phyloP scores from a whole-genome alignment of 2,113 vertebrate genomes.

The Prunella himalayana region DNA sequence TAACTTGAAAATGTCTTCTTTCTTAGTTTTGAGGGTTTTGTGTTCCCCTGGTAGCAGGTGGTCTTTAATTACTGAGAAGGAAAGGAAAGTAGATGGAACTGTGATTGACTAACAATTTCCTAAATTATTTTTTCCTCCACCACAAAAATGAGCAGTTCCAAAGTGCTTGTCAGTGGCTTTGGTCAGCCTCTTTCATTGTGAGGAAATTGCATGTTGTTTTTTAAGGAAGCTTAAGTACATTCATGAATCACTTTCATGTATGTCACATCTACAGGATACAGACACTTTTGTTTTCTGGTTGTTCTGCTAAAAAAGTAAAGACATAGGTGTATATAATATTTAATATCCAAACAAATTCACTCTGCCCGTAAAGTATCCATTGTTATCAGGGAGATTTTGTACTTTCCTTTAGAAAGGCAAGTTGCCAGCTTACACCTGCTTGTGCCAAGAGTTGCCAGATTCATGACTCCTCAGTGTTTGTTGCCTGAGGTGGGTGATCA shows the following conservation, averaged over 20 bases:
- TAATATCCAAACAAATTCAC: background rate
- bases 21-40: background rate
- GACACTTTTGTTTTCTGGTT: background rate
- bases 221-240: background rate
- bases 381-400: background rate
- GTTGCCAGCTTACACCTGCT: background rate
- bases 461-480: background rate
- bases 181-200: background rate
- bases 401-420: background rate
- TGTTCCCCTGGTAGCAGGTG: background rate
- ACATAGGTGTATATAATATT: background rate
- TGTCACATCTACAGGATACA: background rate
- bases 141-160: background rate
- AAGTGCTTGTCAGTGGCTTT: background rate
- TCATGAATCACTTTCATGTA: background rate
- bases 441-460: background rate
- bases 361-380: background rate
- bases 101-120: background rate
- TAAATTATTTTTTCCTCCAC: background rate
- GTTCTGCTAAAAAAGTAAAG: background rate
- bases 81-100: background rate
- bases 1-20: background rate
- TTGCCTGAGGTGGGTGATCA: background rate
- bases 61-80: background rate
- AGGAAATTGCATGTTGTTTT: slow-evolving; percentile 3